Evolutionary conservation across 1,140 invertebrate genomes (phyloP), one percentile per base, ranked within the genome.

Genomic region (Maconellicoccus hirsutus): DNA sequence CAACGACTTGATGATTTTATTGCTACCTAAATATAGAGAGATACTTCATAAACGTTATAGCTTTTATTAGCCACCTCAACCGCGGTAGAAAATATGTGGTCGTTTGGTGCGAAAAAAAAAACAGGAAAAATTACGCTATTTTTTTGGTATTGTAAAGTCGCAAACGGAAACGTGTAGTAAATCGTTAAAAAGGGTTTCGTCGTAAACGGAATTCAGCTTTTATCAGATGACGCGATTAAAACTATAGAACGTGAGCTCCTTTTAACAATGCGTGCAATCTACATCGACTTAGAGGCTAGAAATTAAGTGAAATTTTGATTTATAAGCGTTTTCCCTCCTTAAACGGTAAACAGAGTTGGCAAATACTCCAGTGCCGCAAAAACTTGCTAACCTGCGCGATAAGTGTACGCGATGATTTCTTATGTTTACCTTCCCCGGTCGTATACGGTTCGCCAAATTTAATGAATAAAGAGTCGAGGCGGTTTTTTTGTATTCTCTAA

Each of bases 201-300:
- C 16, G 42, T 52, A 52, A 52, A 52, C 42, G 12, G 12, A 52
- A 52, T 33, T 33, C n/a, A 52, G 42, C 42, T 52, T 52, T 52
- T 52, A 52, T 52, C 42, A 52, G 42, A 52, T 52, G 42, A 52
- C n/a, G 16, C 42, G 42, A 52, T 52, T 52, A 52, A 52, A 52
- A 52, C 42, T 16, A 52, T 19, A 16, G 6, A 16, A 16, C 42
- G 4, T 16, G 42, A 52, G 42, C 42, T 4, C 42, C 42, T 52
- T 4, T 16, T 52, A 52, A 52, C 42, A 52, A 52, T 52, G 4
- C 42, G 29, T 33, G 42, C 42, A 52, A 52, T 52, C 42, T 52
- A 52, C 12, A 16, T 52, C n/a, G 42, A 19, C 29, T 12, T 6
- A 33, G 29, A 12, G 29, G 29, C 29, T 33, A 33, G 42, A 52